Evolutionary conservation across 2,113 vertebrate species (phyloP).

Genomic region (Lophius piscatorius): DNA sequence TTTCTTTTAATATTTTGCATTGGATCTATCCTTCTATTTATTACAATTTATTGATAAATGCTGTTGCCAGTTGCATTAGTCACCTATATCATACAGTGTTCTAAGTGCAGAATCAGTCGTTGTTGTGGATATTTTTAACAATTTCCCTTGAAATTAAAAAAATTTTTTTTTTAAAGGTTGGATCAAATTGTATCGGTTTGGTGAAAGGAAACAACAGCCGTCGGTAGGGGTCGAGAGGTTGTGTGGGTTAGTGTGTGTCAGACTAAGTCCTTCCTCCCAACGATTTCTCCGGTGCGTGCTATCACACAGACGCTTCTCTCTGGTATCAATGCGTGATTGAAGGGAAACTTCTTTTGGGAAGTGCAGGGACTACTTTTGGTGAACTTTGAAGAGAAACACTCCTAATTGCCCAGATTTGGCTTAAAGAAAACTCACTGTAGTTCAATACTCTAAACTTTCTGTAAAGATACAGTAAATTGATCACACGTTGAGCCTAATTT

Average conservation of each 20-base stretch:
- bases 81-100: no score
- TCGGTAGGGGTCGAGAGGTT: constrained; percentile 50
- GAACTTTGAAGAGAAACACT: constrained; percentile 44
- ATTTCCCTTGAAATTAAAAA: constrained; percentile 9
- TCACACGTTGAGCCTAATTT: not conserved
- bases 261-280: constrained; percentile 55
- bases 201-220: constrained; percentile 43
- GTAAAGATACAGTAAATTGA: not conserved
- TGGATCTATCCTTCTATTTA: no score
- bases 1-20: not conserved
- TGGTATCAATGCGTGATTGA: constrained; percentile 79
- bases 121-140: constrained; percentile 25
- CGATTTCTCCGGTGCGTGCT: constrained; percentile 71
- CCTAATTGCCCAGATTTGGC: fast-evolving
- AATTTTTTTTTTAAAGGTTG: no score
- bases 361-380: constrained; percentile 78
- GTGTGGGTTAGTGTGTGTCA: constrained; percentile 17
- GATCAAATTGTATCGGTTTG: constrained; percentile 9
- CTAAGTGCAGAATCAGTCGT: no score
- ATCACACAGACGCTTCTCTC: constrained; percentile 74
- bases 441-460: not conserved
- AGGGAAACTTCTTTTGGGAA: constrained; percentile 83
- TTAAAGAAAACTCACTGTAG: not conserved
- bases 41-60: no score
- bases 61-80: no score